Evolutionary conservation across 30 jellyfish, hydroid and myxozoan species (phyloP), one percentile per base, ranked within the genome.

Genomic region (Chrysaora quinquecirrha): DNA sequence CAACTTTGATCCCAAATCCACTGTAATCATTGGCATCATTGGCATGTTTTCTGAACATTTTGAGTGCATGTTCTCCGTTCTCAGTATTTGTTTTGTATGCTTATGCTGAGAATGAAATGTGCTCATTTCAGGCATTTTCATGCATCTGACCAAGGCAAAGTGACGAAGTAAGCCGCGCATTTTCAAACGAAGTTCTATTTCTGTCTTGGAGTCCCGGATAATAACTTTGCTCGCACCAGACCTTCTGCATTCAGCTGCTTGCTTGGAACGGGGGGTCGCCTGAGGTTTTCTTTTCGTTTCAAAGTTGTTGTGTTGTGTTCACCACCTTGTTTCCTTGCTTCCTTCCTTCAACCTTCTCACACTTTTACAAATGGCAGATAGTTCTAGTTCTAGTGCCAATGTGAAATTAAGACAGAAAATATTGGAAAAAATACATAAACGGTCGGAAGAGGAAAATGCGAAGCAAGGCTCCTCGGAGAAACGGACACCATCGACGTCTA

Each of bases 191-290:
- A 43, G 58, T 43, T 43, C 58, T 43, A 43, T 43, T 43, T 43
- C 16, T 43, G 58, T 43, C 58, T 9, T 43, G 58, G 58, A n/a
- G n/a, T n/a, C n/a, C n/a, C n/a, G n/a, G n/a, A n/a, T n/a, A n/a
- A 43, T 43, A 43, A 43, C 16, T 43, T 43, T 43, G 58, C 58
- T 43, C 16, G 58, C 58, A 43, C 16, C 58, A 43, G 58, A 16
- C 58, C 58, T 43, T 43, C 58, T 43, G 58, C 58, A 43, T 43
- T 16, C 58, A 43, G 58, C 58, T 43, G 58, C 58, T 43, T 43
- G 58, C 58, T 43, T 43, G 58, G 9, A 43, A 43, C 58, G 58
- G 58, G 58, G 58, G 58, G 58, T 43, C 58, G 58, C 58, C 58
- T 43, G 58, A 43, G 58, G 58, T 43, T 43, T 43, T 43, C 58